Evolutionary conservation across 2,797 vertebrate species (phyloP).

Genomic region (Anguilla pacifica): DNA sequence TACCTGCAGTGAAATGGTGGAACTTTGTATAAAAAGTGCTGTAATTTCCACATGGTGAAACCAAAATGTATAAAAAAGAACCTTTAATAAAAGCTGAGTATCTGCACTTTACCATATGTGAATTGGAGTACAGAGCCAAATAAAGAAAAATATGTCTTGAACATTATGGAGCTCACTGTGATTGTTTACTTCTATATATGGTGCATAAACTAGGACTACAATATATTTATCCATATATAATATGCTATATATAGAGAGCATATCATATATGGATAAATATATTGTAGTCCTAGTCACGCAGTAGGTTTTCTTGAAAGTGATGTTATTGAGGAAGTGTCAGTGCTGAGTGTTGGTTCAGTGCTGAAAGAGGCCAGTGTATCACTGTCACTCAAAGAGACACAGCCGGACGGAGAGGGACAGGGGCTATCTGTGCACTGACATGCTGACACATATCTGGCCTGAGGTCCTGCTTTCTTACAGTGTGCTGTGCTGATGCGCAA

Average conservation of each 20-base stretch:
- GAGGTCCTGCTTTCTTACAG: constrained; percentile 67
- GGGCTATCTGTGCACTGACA: constrained; percentile 60
- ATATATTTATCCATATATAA: too few relatives aligned
- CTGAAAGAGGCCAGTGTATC: constrained; percentile 59
- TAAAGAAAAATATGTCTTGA: too few relatives aligned
- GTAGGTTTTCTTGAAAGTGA: not conserved
- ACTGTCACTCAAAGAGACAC: constrained; percentile 65
- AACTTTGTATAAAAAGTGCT: too few relatives aligned
- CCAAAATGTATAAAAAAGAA: too few relatives aligned
- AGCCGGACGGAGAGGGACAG: constrained; percentile 62
- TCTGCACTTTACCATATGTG: too few relatives aligned
- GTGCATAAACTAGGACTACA: too few relatives aligned
- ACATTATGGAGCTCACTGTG: too few relatives aligned
- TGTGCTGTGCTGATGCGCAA: constrained; percentile 53
- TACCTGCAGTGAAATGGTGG: too few relatives aligned
- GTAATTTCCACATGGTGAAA: too few relatives aligned
- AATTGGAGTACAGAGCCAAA: too few relatives aligned
- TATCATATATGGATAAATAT: not conserved
- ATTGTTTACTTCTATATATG: too few relatives aligned
- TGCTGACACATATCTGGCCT: constrained; percentile 72
- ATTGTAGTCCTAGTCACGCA: not conserved
- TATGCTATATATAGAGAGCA: not conserved
- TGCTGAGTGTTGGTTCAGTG: constrained; percentile 55
- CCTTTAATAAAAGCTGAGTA: too few relatives aligned
- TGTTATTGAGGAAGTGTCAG: not conserved